A percentile compares a stretch with the other conserved stretches of the same genome.
Conservation (phyloP, 2,113 vertebrate genomes). For the Potamarius usumacintae region DNA sequence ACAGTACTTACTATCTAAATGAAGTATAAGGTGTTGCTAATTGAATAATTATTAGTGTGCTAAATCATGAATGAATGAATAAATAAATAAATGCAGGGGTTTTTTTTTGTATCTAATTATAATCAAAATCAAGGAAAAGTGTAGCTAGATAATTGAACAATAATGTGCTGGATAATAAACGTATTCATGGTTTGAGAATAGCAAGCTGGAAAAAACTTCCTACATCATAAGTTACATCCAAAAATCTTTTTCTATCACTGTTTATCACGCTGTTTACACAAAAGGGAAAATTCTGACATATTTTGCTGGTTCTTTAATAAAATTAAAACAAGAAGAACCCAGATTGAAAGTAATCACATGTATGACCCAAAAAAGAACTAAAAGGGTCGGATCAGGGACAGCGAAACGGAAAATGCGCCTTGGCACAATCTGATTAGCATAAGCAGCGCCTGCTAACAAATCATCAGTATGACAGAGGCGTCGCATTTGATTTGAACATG, state of each 20-base stretch:
- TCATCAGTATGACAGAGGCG: conserved; percentile 34
- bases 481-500: conserved; percentile 14
- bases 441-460: conserved; percentile 38
- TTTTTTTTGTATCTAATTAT: neutral
- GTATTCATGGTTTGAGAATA: neutral
- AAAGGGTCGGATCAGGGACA: neutral
- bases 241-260: neutral
- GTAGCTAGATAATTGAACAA: neutral
- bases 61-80: neutral
- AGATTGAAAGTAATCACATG: neutral
- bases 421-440: conserved; percentile 38
- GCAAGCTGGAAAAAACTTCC: neutral
- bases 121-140: neutral
- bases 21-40: neutral
- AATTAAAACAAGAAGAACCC: neutral
- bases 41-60: neutral
- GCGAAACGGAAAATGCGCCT: neutral
- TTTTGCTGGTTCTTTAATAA: neutral
- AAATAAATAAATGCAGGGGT: too few relatives aligned
- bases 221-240: neutral
- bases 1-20: neutral
- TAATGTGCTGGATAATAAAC: neutral
- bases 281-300: neutral
- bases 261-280: neutral
- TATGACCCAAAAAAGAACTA: neutral